Conservation (phyloP, 2,113 vertebrate genomes). For the Micronisus gabar region DNA sequence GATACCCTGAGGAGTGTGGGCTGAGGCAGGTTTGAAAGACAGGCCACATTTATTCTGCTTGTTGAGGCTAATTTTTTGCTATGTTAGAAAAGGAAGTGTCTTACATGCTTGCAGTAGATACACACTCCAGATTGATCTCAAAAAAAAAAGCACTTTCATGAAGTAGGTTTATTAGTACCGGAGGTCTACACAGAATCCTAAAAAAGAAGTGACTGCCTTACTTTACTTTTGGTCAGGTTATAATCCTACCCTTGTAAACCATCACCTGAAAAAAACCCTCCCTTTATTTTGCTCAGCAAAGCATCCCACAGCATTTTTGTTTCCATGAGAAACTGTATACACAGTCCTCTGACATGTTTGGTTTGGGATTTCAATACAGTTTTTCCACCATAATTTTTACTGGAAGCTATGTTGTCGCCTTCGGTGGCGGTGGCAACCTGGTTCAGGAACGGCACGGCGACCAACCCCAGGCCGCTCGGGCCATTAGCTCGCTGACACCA, state of each 20-base stretch:
- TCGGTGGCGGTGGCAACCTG: no score
- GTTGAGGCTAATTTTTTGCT: background rate
- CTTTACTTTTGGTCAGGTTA: background rate
- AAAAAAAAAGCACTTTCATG: background rate
- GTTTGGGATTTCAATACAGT: background rate
- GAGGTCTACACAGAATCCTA: background rate
- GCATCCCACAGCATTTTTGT: background rate
- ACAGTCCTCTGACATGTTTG: background rate
- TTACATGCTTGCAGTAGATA: background rate
- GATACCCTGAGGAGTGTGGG: background rate
- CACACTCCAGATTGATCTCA: background rate
- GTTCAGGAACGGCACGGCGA: no score
- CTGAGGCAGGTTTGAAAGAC: background rate
- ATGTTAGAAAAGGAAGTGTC: background rate
- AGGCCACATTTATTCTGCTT: background rate
- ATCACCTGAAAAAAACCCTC: background rate
- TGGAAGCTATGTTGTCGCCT: background rate
- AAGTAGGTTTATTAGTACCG: background rate
- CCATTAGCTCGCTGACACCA: no score
- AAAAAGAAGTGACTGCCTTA: background rate
- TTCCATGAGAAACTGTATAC: background rate
- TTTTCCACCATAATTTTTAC: background rate
- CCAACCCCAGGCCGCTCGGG: no score
- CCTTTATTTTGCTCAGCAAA: background rate
- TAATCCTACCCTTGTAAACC: background rate